Percentiles rank a stretch among this genome's conserved stretches.
Evolutionary conservation across 2,113 vertebrate genomes (phyloP).

Genomic region (Copsychus sechellarum): DNA sequence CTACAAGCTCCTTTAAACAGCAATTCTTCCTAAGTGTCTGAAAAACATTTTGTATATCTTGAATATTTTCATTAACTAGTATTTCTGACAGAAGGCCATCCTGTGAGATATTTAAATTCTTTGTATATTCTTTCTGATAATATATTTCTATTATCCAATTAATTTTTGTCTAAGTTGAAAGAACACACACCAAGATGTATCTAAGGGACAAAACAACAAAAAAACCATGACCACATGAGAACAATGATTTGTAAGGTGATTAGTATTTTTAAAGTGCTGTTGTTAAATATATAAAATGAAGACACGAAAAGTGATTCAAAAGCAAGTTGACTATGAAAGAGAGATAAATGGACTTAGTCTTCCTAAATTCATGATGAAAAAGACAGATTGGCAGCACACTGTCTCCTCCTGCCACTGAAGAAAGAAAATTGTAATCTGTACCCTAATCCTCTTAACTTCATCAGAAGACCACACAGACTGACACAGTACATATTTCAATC

Average conservation of each 20-base stretch:
- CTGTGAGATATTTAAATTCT: neutral
- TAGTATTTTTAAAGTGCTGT: conserved; percentile 24
- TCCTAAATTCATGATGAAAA: conserved; percentile 5
- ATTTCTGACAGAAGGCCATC: neutral
- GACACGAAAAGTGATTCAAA: neutral
- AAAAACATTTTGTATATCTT: neutral
- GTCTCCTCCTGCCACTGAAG: neutral
- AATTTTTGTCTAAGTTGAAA: neutral
- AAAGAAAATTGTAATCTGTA: conserved; percentile 22
- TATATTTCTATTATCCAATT: neutral
- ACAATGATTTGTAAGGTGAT: neutral
- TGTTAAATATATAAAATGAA: neutral
- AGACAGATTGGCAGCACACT: neutral
- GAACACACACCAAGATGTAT: neutral
- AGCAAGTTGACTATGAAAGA: neutral
- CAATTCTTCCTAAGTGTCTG: neutral
- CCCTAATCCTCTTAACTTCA: conserved; percentile 11
- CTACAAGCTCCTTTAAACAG: neutral
- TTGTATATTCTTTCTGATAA: neutral
- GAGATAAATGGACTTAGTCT: conserved; percentile 9
- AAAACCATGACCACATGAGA: neutral
- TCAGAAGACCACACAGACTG: neutral
- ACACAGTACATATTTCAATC: neutral
- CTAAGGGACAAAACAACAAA: neutral
- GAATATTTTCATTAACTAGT: neutral